phyloP scores from a whole-genome alignment of 2,888 invertebrate species.

The Leptinotarsa tumamoca region DNA sequence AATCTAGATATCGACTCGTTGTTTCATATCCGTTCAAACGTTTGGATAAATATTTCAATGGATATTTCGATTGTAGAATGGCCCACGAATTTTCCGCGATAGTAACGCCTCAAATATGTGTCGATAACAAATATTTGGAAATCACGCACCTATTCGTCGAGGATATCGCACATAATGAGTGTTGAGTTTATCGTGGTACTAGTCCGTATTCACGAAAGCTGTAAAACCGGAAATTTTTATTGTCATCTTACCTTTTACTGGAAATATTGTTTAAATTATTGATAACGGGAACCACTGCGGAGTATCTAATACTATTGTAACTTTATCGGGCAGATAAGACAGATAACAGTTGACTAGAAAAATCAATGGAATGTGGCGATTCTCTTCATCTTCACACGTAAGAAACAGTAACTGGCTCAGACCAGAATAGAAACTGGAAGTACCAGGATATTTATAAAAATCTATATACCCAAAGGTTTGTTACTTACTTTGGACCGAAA shows the following conservation, averaged over 20 bases:
- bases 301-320: neutral
- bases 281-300: neutral
- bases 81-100: neutral
- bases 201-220: neutral
- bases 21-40: constrained; percentile 29
- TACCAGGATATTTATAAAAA: too few relatives aligned
- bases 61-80: neutral
- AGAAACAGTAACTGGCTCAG: too few relatives aligned
- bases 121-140: constrained; percentile 18
- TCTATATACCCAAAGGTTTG: too few relatives aligned
- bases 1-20: constrained; percentile 26
- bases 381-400: neutral
- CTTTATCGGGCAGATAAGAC: neutral
- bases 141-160: neutral
- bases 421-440: too few relatives aligned
- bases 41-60: neutral
- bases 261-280: neutral
- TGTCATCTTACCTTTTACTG: neutral
- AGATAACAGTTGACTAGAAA: neutral
- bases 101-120: constrained; percentile 3
- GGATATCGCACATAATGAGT: neutral
- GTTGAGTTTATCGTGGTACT: neutral
- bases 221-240: constrained; percentile 9
- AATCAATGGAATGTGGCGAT: neutral
- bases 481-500: too few relatives aligned